Base-by-base conservation (phyloP, 1,140 invertebrate species). In the Leptinotarsa undecemlineata region DNA sequence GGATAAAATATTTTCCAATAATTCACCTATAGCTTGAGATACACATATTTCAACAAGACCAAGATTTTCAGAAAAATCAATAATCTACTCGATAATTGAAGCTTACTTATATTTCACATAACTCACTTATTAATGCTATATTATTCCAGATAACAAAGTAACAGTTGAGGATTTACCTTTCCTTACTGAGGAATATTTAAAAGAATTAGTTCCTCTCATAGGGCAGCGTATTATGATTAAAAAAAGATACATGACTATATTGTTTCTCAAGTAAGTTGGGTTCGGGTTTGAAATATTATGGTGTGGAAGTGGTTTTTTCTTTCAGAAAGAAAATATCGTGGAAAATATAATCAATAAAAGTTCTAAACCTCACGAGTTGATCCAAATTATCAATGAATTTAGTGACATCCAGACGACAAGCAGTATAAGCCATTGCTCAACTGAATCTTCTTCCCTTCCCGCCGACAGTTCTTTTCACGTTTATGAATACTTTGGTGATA, bases 231-330 rank as follows among this genome's bases (percentile, higher is more conserved):
- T 64, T 64, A 64, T 64, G 62, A 64, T 23, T 5, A 23, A 64
- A 64, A 64, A 64, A 60, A 60, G 57, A 60, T 60, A 60, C 15
- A 63, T 63, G 20, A 63, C 5, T 63, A 17, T 20, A 14, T 63
- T 63, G 62, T 63, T 63, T 63, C 62, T 64, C 62, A 64, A 64
- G 62, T 64, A 64, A 64, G 62, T 64, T 63, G 20, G 62, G 8
- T 20, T 63, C 19, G 20, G 62, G 20, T 63, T 64, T 20, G 19
- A 64, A 64, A 1, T 64, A 64, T 64, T 64, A 64, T 23, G 62
- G 14, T 64, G 20, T 64, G 62, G 1, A 23, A 64, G 23, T 64
- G 14, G 20, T 20, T 64, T 64, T 60, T 64, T 64, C 48, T 64
- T 64, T 64, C 62, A 64, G 62, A 64, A 64, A 64, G 20, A 64